These are phyloP conservation scores for Gobionotothen gibberifrons DNA, from an alignment of 2,797 vertebrate species.

Conservation along the genomic window DNA sequence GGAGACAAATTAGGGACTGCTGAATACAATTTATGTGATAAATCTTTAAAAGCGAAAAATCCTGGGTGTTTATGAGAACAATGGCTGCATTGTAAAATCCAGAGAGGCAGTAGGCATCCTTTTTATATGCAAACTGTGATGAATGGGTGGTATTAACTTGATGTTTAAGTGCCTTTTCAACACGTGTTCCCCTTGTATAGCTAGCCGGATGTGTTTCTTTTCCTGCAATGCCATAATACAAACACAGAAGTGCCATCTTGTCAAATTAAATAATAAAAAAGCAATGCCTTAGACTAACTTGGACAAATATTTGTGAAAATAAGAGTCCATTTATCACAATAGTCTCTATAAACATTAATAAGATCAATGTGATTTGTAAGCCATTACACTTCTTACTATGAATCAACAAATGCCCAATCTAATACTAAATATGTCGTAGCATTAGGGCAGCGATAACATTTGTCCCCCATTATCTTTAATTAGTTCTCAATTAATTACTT, in stretches of 20 bases:
- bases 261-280: not conserved
- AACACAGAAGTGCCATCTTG: not conserved
- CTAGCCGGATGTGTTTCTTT: not conserved
- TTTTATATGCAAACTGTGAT: constrained; percentile 31
- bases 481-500: not conserved
- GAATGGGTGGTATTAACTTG: constrained; percentile 2
- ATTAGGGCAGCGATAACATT: not conserved
- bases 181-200: not conserved
- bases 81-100: constrained; percentile 31
- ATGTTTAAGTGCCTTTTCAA: constrained; percentile 10
- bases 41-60: constrained; percentile 42
- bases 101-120: constrained; percentile 12
- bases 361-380: not conserved
- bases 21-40: constrained; percentile 46
- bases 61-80: constrained; percentile 33
- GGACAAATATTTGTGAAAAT: not conserved
- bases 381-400: not conserved
- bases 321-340: not conserved
- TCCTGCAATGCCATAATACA: not conserved
- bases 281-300: not conserved
- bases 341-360: not conserved
- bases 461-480: not conserved
- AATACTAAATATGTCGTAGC: not conserved
- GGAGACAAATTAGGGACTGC: constrained; percentile 45
- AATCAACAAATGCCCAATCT: not conserved